Evolutionary conservation across 2,888 invertebrate genomes (phyloP), one percentile per base, ranked within the genome.

Genomic region (Drosophila longiperda): DNA sequence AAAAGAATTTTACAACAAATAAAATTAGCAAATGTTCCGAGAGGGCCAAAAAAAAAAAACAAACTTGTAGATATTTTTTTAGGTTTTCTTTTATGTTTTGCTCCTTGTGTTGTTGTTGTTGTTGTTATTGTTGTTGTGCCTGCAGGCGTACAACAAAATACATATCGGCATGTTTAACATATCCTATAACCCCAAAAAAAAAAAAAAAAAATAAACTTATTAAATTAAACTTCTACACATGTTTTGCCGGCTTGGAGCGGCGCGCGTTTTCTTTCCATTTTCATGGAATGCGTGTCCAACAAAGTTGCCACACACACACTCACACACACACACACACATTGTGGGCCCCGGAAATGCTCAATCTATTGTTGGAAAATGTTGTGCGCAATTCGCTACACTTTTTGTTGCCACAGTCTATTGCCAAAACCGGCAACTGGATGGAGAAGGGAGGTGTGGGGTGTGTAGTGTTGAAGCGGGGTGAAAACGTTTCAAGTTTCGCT

Each of bases 151-250:
- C 9, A 40, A 53, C 70, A 74, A 63, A 73, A 85, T 77, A 73
- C 78, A 84, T 87, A 74, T 80, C 69, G 73, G 78, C 73, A 71
- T 88, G 89, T 81, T 87, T 90, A 90, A 88, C 87, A 86, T 90
- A 88, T 81, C 78, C 76, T 59, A 70, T 70, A 73, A 73, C 66
- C 75, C 48, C 66, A 68, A 78, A 66, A 52, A 26, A 87, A 81
- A 88, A 81, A 59, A 68, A 82, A 42, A 42, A 26, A 90, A 90
- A 0, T 5, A 29, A 87, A 86, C 90, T 90, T 90, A 87, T 87
- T 88, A 90, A 87, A 90, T 90, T 87, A 87, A 87, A 87, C 81
- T 88, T 90, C 71, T 87, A 87, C 90, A 87, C 82, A 90, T 87
- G 90, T 90, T 87, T 78, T 70, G 69, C 53, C 64, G 45, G 58